Evolutionary conservation across 1,140 invertebrate species (phyloP).

Genomic region (Pollicipes pollicipes): DNA sequence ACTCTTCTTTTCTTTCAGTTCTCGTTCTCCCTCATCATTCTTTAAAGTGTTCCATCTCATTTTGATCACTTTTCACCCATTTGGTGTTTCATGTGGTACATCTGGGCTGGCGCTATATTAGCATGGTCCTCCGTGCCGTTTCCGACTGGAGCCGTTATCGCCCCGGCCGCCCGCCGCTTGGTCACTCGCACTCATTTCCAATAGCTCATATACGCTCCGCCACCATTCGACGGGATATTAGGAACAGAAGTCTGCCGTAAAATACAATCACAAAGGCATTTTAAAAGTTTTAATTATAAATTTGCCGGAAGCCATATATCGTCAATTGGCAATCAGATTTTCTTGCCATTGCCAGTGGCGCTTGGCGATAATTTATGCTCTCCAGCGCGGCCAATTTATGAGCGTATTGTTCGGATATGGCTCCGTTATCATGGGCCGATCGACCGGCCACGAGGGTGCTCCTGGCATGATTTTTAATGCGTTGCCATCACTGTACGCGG

Average conservation of each 20-base stretch:
- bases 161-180: too few species aligned
- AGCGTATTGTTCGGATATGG: background rate
- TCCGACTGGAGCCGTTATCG: too few species aligned
- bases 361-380: background rate
- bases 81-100: too few species aligned
- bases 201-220: background rate
- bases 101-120: too few species aligned
- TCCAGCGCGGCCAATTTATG: background rate
- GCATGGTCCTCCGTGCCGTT: too few species aligned
- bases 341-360: background rate
- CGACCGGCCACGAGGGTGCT: too few species aligned
- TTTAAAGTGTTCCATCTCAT: too few species aligned
- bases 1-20: too few species aligned
- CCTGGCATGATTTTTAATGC: too few species aligned
- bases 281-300: background rate
- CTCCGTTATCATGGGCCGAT: background rate
- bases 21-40: too few species aligned
- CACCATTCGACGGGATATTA: background rate
- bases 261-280: background rate
- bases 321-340: slow-evolving; percentile 1
- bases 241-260: background rate
- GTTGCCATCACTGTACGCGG: too few species aligned
- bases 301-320: background rate
- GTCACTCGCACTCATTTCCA: slow-evolving; percentile 18
- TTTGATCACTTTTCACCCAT: too few species aligned